Base-by-base conservation (phyloP, 2,113 vertebrate species). In the Nycticorax nycticorax region DNA sequence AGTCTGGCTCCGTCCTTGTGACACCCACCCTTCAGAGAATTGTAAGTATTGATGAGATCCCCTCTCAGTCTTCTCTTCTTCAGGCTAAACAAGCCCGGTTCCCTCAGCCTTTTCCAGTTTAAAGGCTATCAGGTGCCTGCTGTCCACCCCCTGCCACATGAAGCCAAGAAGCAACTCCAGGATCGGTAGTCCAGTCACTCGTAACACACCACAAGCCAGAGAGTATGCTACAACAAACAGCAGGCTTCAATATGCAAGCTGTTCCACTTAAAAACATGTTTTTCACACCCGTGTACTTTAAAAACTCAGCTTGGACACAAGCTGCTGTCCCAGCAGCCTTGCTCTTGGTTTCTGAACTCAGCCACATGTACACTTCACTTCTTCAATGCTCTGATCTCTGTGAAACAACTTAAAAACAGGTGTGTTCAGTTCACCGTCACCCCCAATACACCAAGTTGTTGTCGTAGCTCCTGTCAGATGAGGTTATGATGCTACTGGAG, bases 201-300 rank as follows among this genome's bases (percentile, higher is more conserved):
- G 1, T 24, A 27, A 71, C 47, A 41, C 45, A 39, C 4, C 57
- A 28, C 30, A 74, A 17, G 33, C 12, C 45, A 64, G 9, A 45
- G 8, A 37, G 67, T 9, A 7, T 0, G 2, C 52, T 59, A 50
- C 39, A 30, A 3, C 63, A 37, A 47, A 47, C 39, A 71, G 5
- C 64, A 55, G 33, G 12, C 20, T 82, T 50, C 68, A 47, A 41
- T 2, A 27, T 0, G 12, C 22, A 27, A 20, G 50, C 17, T 19
- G 67, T n/a, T 9, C 21, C 45, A 10, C 33, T 18, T 52, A 6
- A 35, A 67, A n/a, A 3, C 56, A 55, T 7, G 55, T 22, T 21
- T 53, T 43, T 43, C 41, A 53, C 17, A 59, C 8, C 33, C 12
- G 0, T 2, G 26, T 2, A 4, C 33, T 45, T 26, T 2, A 12